phyloP scores from a whole-genome alignment of 2,888 invertebrate species.

The Laspeyria flexula region DNA sequence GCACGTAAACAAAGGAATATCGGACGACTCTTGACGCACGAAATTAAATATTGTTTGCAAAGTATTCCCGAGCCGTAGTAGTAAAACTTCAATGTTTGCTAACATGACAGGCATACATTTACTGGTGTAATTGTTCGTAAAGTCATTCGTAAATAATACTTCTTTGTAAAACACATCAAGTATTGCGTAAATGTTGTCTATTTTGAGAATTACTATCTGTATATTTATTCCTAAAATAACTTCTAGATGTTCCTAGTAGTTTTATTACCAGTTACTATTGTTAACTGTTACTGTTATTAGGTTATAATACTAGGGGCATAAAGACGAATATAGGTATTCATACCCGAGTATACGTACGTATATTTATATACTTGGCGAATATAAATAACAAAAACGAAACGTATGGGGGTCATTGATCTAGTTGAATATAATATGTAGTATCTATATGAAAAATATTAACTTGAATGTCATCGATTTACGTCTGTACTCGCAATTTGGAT shows the following conservation, averaged over 20 bases:
- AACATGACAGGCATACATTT: not conserved
- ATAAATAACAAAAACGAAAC: too few species aligned
- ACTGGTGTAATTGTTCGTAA: not conserved
- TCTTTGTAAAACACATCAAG: not conserved
- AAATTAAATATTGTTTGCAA: not conserved
- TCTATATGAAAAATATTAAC: too few species aligned
- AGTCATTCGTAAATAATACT: not conserved
- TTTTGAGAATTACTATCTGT: not conserved
- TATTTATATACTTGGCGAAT: too few species aligned
- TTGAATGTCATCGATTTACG: too few species aligned
- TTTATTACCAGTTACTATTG: not conserved
- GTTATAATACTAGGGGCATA: not conserved
- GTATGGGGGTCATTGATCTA: too few species aligned
- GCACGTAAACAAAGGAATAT: not conserved
- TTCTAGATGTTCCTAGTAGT: not conserved
- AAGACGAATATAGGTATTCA: not conserved
- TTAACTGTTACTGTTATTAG: not conserved
- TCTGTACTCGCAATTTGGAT: too few species aligned
- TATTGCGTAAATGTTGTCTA: not conserved
- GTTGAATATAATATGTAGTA: too few species aligned
- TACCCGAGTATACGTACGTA: too few species aligned
- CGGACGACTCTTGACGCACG: not conserved
- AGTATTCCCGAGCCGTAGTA: not conserved
- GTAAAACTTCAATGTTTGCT: not conserved
- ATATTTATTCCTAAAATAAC: not conserved